Conservation (phyloP, 2,888 invertebrate species). For the Caenorhabditis angaria region DNA sequence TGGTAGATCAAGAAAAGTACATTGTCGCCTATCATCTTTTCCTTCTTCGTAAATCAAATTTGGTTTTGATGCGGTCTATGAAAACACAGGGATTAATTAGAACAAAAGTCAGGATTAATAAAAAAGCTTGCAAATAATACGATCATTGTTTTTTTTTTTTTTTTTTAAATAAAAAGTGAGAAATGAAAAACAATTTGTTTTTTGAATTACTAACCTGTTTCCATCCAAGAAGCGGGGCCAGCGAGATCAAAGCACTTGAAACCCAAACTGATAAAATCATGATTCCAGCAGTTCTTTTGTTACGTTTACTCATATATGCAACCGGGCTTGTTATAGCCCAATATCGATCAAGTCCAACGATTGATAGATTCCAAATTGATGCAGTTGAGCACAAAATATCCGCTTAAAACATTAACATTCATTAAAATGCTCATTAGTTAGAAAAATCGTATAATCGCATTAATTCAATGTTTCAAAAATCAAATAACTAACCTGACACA, state of each 20-base stretch:
- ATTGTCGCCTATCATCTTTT: slow-evolving; percentile 52
- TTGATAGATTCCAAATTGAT: slow-evolving; percentile 75
- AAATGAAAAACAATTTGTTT: slow-evolving; percentile 1
- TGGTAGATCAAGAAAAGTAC: slow-evolving; percentile 71
- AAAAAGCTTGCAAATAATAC: too few species aligned
- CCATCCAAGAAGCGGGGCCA: slow-evolving; percentile 75
- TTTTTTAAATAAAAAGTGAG: neutral
- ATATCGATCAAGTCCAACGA: slow-evolving; percentile 75
- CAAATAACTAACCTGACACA: slow-evolving; percentile 71
- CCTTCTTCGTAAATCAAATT: slow-evolving; percentile 53
- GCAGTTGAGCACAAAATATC: slow-evolving; percentile 75
- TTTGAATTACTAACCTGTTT: slow-evolving; percentile 64
- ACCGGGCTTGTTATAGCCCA: slow-evolving; percentile 74
- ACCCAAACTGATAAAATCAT: slow-evolving; percentile 75
- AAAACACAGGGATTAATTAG: slow-evolving; percentile 9
- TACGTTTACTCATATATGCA: slow-evolving; percentile 73
- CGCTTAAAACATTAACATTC: too few species aligned
- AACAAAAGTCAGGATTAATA: slow-evolving; percentile 3
- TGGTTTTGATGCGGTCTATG: slow-evolving; percentile 47
- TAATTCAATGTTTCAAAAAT: slow-evolving; percentile 3
- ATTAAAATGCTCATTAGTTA: too few species aligned
- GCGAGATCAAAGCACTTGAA: slow-evolving; percentile 73
- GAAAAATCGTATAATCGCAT: too few species aligned
- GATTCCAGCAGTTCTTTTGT: slow-evolving; percentile 71
- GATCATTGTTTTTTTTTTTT: neutral